Conservation (phyloP, 2,797 vertebrate genomes). For the Emydoidea blandingii region DNA sequence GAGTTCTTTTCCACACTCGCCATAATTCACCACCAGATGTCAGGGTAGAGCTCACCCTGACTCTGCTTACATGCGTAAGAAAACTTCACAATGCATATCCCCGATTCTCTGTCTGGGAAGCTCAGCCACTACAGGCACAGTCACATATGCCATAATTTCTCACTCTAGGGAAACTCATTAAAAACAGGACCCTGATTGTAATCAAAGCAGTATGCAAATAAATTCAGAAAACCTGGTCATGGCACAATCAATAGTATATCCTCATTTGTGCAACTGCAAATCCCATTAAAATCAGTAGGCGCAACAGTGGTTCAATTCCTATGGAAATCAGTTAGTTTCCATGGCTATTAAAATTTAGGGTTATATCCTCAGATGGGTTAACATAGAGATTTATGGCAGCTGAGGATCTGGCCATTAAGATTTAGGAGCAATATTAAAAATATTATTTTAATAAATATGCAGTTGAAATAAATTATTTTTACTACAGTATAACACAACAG, state of each 20-base stretch:
- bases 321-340: not conserved
- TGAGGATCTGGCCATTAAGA: not conserved
- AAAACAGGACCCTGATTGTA: not conserved
- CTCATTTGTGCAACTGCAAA: constrained; percentile 9
- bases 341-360: not conserved
- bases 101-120: not conserved
- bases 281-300: not conserved
- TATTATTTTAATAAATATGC: not conserved
- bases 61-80: too few relatives aligned
- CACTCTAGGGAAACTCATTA: not conserved
- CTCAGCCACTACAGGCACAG: not conserved
- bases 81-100: not conserved
- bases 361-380: not conserved
- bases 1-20: too few relatives aligned
- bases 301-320: not conserved
- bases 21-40: too few relatives aligned
- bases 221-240: not conserved
- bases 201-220: constrained; percentile 2
- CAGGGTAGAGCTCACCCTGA: too few relatives aligned
- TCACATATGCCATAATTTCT: not conserved
- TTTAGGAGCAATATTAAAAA: not conserved
- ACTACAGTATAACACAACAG: not conserved
- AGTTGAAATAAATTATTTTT: not conserved
- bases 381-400: not conserved
- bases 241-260: not conserved